Conservation (phyloP, 1,140 invertebrate species). For the Apis florea region DNA sequence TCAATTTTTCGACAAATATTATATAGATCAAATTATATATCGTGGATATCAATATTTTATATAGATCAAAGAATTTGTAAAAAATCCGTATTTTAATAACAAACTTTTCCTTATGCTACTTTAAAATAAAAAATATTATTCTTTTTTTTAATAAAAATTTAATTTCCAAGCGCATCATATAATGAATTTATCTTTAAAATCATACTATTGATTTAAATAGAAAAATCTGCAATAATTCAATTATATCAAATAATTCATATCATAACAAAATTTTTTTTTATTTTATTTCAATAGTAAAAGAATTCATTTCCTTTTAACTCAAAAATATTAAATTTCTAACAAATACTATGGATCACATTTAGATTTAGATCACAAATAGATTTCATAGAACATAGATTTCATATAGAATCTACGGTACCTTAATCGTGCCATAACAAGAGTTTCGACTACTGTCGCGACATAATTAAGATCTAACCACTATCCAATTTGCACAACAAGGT, state of each 20-base stretch:
- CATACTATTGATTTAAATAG: neutral
- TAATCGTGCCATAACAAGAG: constrained; percentile 60
- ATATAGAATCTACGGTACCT: constrained; percentile 50
- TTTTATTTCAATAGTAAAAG: neutral
- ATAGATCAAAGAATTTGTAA: neutral
- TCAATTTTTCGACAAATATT: neutral
- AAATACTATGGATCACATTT: neutral
- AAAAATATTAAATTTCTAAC: neutral
- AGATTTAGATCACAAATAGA: too few species aligned
- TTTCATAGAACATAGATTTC: neutral
- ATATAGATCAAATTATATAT: neutral
- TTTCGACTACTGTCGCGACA: constrained; percentile 33
- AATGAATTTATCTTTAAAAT: neutral
- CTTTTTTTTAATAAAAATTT: neutral
- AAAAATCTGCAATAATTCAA: neutral
- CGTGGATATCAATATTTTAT: too few species aligned
- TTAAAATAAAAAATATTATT: neutral
- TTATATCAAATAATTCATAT: neutral
- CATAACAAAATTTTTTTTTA: neutral
- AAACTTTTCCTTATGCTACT: neutral
- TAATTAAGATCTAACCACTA: constrained; percentile 39
- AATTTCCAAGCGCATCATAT: neutral
- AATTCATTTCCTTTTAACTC: neutral
- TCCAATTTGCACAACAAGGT: constrained; percentile 32
- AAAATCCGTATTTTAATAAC: neutral